phyloP scores from a whole-genome alignment of 2,888 invertebrate species.

The Encarsia formosa region DNA sequence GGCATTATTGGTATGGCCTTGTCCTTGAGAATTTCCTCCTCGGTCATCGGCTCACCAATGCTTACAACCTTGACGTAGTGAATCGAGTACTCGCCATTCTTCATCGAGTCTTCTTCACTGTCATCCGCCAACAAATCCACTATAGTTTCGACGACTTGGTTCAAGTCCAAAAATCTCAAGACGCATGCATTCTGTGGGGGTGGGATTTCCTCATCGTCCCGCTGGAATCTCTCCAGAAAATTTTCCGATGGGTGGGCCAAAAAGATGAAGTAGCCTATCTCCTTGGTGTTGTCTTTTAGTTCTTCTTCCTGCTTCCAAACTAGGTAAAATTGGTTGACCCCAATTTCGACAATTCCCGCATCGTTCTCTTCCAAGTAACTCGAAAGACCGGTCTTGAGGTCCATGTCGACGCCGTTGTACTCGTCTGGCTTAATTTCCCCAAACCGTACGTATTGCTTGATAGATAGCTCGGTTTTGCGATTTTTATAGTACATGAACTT shows the following conservation, averaged over 20 bases:
- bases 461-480: slow-evolving; percentile 45
- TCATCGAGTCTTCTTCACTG: slow-evolving; percentile 27
- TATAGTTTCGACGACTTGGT: slow-evolving; percentile 45
- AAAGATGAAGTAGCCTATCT: slow-evolving; percentile 50
- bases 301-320: slow-evolving; percentile 51
- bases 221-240: background rate
- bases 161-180: slow-evolving; percentile 42
- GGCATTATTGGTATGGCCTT: slow-evolving; percentile 43
- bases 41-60: slow-evolving; percentile 36
- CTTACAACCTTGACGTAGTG: slow-evolving; percentile 36
- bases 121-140: slow-evolving; percentile 39
- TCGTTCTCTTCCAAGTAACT: no score
- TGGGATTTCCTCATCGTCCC: background rate
- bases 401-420: no score
- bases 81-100: slow-evolving; percentile 39
- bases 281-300: slow-evolving; percentile 25
- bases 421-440: no score
- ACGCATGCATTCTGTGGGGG: slow-evolving; percentile 42
- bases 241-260: slow-evolving; percentile 52
- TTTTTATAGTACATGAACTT: slow-evolving; percentile 45
- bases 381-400: no score
- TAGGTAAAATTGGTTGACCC: slow-evolving; percentile 45
- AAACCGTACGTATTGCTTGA: no score
- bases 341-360: slow-evolving; percentile 48
- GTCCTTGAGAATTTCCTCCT: slow-evolving; percentile 41